Percentiles rank a stretch among this genome's conserved stretches.
Conservation (phyloP, 2,113 vertebrate genomes). For the Callipepla californica region DNA sequence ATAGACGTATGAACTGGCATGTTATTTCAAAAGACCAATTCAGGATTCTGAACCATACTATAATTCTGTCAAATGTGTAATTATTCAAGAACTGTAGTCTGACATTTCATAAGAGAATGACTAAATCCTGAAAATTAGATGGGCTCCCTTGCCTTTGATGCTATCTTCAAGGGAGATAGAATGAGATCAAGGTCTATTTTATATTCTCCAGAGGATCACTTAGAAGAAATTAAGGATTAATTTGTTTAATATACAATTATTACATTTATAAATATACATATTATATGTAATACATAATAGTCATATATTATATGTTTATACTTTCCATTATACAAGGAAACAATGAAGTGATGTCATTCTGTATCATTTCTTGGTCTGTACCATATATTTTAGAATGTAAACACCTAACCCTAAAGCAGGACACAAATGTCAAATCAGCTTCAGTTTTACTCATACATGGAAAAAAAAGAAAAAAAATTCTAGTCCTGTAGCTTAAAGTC, state of each 20-base stretch:
- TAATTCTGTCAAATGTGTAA: slow-evolving; percentile 33
- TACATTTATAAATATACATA: too few species aligned
- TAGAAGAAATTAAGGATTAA: background rate
- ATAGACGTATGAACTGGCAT: background rate
- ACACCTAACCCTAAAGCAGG: background rate
- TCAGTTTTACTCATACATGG: background rate
- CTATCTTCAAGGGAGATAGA: background rate
- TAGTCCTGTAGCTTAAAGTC: background rate
- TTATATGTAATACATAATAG: too few species aligned
- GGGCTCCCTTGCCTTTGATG: background rate
- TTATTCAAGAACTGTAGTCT: slow-evolving; percentile 18
- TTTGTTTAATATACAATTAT: too few species aligned
- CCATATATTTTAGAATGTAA: background rate
- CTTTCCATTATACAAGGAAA: too few species aligned
- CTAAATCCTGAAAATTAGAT: background rate
- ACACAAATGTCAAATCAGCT: background rate
- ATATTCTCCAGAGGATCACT: background rate
- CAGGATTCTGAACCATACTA: background rate
- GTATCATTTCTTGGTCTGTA: background rate
- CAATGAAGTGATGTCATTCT: background rate
- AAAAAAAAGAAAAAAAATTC: background rate
- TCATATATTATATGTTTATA: too few species aligned
- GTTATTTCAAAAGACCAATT: background rate
- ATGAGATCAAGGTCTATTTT: background rate
- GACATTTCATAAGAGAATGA: background rate